These are phyloP conservation scores for Drosophila histrio DNA, from an alignment of 2,888 invertebrate genomes.

Conservation along the genomic window DNA sequence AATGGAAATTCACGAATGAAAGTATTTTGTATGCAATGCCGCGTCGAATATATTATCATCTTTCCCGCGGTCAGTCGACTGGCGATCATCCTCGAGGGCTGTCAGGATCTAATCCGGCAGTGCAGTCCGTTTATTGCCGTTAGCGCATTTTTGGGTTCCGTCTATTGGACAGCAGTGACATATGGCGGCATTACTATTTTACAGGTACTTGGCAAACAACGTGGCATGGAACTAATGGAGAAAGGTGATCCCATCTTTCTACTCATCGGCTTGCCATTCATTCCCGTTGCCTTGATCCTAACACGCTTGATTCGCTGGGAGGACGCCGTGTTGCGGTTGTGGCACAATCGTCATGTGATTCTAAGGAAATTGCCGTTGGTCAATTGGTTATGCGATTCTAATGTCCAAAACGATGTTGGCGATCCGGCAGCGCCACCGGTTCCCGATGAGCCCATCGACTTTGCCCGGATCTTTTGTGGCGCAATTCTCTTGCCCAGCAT, in stretches of 20 bases:
- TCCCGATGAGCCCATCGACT: slow-evolving; percentile 90
- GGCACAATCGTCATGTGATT: slow-evolving; percentile 87
- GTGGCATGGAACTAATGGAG: slow-evolving; percentile 96
- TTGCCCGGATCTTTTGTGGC: slow-evolving; percentile 95
- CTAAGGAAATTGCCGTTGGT: slow-evolving; percentile 87
- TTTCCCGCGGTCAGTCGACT: slow-evolving; percentile 95
- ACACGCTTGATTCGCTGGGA: slow-evolving; percentile 99
- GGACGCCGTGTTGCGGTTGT: slow-evolving; percentile 92
- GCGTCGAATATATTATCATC: slow-evolving; percentile 96
- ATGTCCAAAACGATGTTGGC: slow-evolving; percentile 82
- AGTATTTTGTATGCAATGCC: slow-evolving; percentile 95
- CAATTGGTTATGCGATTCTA: slow-evolving; percentile 83
- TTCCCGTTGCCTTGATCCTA: slow-evolving; percentile 95
- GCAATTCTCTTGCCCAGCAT: slow-evolving; percentile 96
- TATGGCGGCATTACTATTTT: slow-evolving; percentile 98
- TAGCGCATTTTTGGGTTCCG: slow-evolving; percentile 94
- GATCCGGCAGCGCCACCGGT: slow-evolving; percentile 86
- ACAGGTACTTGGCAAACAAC: slow-evolving; percentile 96
- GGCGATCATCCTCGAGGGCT: slow-evolving; percentile 92
- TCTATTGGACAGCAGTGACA: slow-evolving; percentile 98
- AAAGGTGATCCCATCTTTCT: slow-evolving; percentile 95
- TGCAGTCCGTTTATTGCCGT: slow-evolving; percentile 97
- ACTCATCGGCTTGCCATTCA: slow-evolving; percentile 95
- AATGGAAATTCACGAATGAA: slow-evolving; percentile 93
- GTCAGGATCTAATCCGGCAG: slow-evolving; percentile 93